Percentiles rank a stretch among this genome's conserved stretches.
Conservation (phyloP, 1,140 invertebrate genomes). For the Chymomyza costata region DNA sequence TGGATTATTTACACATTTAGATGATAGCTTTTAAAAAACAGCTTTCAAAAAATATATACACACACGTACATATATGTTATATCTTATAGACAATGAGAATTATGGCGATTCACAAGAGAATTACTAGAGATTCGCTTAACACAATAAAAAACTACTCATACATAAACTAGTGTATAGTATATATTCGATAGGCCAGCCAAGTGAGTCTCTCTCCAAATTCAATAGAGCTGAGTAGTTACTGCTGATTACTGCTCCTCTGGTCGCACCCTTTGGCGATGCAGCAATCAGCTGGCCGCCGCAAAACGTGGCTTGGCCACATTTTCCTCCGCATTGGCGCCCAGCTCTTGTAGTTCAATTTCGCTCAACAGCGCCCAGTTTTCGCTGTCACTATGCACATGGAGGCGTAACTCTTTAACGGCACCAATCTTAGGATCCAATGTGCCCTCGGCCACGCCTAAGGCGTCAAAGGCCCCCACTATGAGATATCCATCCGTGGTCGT, state of each 20-base stretch:
- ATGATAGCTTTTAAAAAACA: constrained; percentile 45
- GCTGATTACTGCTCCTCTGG: constrained; percentile 3
- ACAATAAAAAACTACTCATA: too few species aligned
- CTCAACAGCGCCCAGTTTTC: constrained; percentile 94
- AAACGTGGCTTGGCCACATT: constrained; percentile 44
- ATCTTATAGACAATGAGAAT: constrained; percentile 12
- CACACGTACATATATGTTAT: constrained; percentile 31
- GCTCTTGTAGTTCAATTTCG: constrained; percentile 82
- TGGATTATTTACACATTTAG: constrained; percentile 58
- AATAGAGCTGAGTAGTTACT: constrained; percentile 1
- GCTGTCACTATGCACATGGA: constrained; percentile 87
- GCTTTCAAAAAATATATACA: constrained; percentile 65
- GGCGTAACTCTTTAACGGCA: constrained; percentile 82
- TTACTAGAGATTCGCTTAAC: too few species aligned
- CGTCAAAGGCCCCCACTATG: constrained; percentile 85
- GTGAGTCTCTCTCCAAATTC: neutral
- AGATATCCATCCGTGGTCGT: constrained; percentile 83
- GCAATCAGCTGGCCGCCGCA: constrained; percentile 59
- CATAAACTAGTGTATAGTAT: too few species aligned
- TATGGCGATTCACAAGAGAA: constrained; percentile 4
- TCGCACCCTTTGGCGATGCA: constrained; percentile 46
- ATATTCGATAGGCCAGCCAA: too few species aligned
- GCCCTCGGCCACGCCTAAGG: constrained; percentile 86
- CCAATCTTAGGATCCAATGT: constrained; percentile 81
- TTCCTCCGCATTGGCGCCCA: constrained; percentile 36